Evolutionary conservation across 92 coral and sea anemone species (phyloP), one percentile per base, ranked within the genome.

Genomic region (Epizoanthus rinbou): DNA sequence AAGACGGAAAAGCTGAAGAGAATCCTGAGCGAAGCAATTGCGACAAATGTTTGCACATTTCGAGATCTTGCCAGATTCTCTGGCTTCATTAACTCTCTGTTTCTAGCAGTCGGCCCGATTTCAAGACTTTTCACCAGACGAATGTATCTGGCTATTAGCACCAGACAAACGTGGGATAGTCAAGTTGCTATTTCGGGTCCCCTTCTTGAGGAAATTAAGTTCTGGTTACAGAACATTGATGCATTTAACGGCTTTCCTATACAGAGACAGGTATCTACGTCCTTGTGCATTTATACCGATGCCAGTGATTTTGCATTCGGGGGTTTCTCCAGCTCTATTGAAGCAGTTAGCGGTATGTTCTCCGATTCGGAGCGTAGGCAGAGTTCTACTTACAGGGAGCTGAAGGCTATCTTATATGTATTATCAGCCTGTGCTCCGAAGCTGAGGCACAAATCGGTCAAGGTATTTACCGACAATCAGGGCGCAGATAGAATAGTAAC

Each of bases 241-340:
- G 68, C 85, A 23, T 69, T 81, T n/a, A 81, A 81, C 68, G 85
- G 85, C 31, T 81, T 41, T 80, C 74, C 85, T 14, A 80, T 80
- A 21, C 70, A 60, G 18, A 60, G 85, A 22, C 70, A 64, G 52
- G 18, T 76, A 6, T 57, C 82, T 50, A 41, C 82, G 39, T 64
- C 75, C 22, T 59, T 69, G 19, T 50, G 39, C 10, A 64, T 80
- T 41, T 80, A 80, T 19, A 37, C 73, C 16, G 85, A 80, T 43
- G 85, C 85, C 56, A 80, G 85, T 28, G 75, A 64, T 21, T 23
- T 56, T 35, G 85, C 59, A 5, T 80, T 22, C 35, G 85, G 85
- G 10, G 85, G 85, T 9, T 66, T 57, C 59, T 80, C 85, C 17
- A 74, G 21, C 8, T 53, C 57, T 11, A 17, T 80, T 1, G 74